Base-by-base conservation (phyloP, 2,797 vertebrate genomes). In the Microctenopoma stevenorrisi region DNA sequence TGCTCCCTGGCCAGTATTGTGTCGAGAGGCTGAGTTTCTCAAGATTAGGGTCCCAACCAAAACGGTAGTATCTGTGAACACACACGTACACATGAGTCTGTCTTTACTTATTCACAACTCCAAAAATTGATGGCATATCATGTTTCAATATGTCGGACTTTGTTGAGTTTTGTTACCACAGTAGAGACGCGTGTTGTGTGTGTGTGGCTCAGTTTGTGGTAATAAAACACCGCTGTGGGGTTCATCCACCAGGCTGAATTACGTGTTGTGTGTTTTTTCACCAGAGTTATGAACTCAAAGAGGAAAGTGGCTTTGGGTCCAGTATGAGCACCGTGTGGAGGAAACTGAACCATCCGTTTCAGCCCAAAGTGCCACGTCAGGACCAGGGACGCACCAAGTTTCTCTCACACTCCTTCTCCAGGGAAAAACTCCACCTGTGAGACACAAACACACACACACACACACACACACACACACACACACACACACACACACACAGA, bases 21-120 rank as follows among this genome's bases (percentile, higher is more conserved):
- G 96, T 89, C 93, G 98, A 86, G 98, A 99, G 90, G 98, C 97
- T 0, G 98, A 99, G 88, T 95, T 99, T 75, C 95, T 99, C 73
- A 99, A 98, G 93, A 97, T 99, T 79, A 99, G 98, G 94, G 96
- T 99, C 84, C 98, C 96, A 65, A 99, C 97, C 28, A 99, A 97
- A 92, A 97, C 96, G 94, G 98, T 98, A 90, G 87, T 88, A 76
- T 15, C 30, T 25, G 16, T 14, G 7, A 5, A 46, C 4, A 5
- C 4, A 3, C 42, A 10, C n/a, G 6, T 0, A n/a, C 1, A 15
- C 33, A 5, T 61, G 18, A 15, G 22, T 52, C 12, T 8, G 4
- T n/a, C 15, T 15, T 2, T 0, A 57, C 13, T 40, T 13, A 4
- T 40, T 40, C 38, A 40, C 12, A 40, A 40, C 13, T 40, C 38